A percentile compares a stretch with the other conserved stretches of the same genome.
Conservation (phyloP, 2,113 vertebrate genomes). For the Crypturellus undulatus region DNA sequence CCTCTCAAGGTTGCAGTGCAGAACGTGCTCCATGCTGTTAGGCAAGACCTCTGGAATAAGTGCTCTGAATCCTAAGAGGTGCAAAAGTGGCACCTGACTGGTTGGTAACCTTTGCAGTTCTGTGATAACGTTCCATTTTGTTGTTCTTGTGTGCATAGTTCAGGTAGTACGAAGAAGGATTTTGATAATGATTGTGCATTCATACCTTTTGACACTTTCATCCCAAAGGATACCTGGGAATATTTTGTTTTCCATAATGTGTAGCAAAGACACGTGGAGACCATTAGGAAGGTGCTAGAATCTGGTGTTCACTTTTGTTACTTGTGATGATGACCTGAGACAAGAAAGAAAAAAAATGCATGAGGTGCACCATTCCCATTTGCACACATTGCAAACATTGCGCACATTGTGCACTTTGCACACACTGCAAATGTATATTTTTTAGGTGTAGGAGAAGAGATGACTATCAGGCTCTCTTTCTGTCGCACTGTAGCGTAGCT, state of each 20-base stretch:
- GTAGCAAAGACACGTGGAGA: neutral
- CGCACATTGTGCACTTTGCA: neutral
- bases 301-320: neutral
- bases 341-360: neutral
- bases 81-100: neutral
- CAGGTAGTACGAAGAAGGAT: neutral
- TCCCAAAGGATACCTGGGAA: neutral
- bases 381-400: neutral
- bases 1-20: neutral
- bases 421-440: neutral
- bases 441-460: neutral
- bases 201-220: neutral
- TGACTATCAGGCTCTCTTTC: neutral
- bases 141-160: neutral
- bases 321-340: neutral
- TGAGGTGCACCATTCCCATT: neutral
- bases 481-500: neutral
- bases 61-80: accelerated
- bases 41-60: neutral
- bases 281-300: neutral
- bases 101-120: neutral
- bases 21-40: neutral
- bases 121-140: neutral
- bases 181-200: neutral
- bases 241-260: neutral